phyloP scores from a whole-genome alignment of 2,797 vertebrate species.

The Ataeniobius toweri region DNA sequence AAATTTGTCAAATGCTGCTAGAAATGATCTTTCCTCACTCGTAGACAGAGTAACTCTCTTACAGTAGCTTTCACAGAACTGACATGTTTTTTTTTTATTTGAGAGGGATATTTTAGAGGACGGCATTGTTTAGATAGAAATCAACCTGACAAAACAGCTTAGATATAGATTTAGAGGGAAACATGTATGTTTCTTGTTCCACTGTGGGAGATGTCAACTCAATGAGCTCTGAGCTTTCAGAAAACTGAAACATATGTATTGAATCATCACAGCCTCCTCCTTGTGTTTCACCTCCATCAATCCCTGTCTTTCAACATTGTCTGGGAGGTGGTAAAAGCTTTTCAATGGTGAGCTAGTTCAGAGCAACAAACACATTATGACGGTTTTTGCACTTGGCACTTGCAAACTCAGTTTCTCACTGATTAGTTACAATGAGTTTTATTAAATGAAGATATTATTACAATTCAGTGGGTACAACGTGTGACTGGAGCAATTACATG shows the following conservation, averaged over 20 bases:
- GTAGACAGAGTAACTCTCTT: background rate
- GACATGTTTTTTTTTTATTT: background rate
- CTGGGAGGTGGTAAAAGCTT: background rate
- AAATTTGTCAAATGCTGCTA: background rate
- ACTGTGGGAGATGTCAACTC: background rate
- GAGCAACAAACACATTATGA: background rate
- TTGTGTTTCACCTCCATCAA: background rate
- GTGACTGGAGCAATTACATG: background rate
- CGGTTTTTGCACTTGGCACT: background rate
- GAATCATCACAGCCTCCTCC: background rate
- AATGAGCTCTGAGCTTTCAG: background rate
- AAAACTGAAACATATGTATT: background rate
- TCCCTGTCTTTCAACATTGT: background rate
- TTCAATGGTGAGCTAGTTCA: no score
- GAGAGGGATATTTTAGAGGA: background rate
- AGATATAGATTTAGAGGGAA: background rate
- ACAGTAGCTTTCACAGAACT: background rate
- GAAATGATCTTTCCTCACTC: background rate
- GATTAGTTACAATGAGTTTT: background rate
- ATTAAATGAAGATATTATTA: background rate
- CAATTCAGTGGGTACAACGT: background rate
- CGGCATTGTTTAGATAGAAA: background rate
- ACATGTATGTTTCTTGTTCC: background rate
- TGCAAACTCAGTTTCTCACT: background rate
- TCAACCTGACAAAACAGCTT: background rate